Evolutionary conservation across 2,888 invertebrate genomes (phyloP).

Genomic region (Unio pictorum): DNA sequence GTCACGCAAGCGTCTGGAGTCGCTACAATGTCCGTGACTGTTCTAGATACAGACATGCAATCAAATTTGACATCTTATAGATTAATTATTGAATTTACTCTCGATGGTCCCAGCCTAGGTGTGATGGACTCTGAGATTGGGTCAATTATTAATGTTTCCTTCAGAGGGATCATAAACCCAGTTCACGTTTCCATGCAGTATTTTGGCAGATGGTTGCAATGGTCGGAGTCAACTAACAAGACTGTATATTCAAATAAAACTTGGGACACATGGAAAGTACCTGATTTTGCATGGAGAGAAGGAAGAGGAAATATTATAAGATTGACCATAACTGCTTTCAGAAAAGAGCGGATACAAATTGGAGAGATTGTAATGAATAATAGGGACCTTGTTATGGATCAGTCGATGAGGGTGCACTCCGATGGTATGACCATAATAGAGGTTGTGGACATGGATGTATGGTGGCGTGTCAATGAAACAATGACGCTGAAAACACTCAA

Average conservation of each 20-base stretch:
- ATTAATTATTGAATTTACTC: slow-evolving; percentile 21
- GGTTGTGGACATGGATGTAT: slow-evolving; percentile 45
- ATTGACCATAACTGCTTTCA: slow-evolving; percentile 22
- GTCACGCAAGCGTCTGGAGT: background rate
- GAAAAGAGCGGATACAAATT: slow-evolving; percentile 11
- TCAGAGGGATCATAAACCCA: slow-evolving; percentile 2
- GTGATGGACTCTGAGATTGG: slow-evolving; percentile 47
- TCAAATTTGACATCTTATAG: slow-evolving; percentile 3
- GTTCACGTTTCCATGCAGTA: slow-evolving; percentile 25
- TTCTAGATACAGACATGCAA: background rate
- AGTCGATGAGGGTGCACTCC: slow-evolving; percentile 20
- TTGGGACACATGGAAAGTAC: slow-evolving; percentile 22
- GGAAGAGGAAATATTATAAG: slow-evolving; percentile 28
- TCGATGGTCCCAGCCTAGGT: slow-evolving; percentile 35
- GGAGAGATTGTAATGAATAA: slow-evolving; percentile 35
- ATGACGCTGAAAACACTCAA: slow-evolving; percentile 38
- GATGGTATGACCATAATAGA: slow-evolving; percentile 37
- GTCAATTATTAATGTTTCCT: slow-evolving; percentile 14
- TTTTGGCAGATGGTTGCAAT: slow-evolving; percentile 16
- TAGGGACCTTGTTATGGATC: slow-evolving; percentile 28
- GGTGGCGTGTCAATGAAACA: slow-evolving; percentile 47
- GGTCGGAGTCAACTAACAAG: slow-evolving; percentile 12
- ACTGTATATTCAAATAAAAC: slow-evolving; percentile 12
- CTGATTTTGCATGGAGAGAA: slow-evolving; percentile 43
- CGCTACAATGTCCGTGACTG: background rate